phyloP scores from a whole-genome alignment of 2,113 vertebrate genomes.

The Nymphicus hollandicus region DNA sequence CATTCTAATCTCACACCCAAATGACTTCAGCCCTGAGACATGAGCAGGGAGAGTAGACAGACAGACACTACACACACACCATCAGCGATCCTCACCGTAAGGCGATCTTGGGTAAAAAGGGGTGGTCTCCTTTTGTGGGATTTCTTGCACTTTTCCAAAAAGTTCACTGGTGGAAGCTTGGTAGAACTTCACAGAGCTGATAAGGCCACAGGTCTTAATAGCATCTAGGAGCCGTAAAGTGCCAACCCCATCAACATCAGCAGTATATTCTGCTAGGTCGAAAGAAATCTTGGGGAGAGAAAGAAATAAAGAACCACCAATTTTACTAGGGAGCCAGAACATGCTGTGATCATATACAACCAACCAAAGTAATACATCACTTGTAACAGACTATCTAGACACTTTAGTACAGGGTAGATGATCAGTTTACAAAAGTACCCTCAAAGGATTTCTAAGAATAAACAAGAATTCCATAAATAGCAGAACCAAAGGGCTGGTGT shows the following conservation, averaged over 20 bases:
- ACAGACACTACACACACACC: background rate
- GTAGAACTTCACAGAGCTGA: conserved; percentile 90
- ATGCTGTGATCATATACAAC: background rate
- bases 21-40: conserved; percentile 71
- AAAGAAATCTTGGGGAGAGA: conserved; percentile 87
- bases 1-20: conserved; percentile 30
- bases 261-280: conserved; percentile 96
- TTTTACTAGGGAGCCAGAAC: background rate
- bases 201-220: conserved; percentile 93
- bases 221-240: conserved; percentile 93
- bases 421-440: conserved; percentile 14
- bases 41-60: conserved; percentile 9
- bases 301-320: background rate
- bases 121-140: conserved; percentile 95
- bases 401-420: background rate
- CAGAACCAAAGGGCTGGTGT: background rate
- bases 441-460: conserved; percentile 53
- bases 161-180: conserved; percentile 98
- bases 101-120: conserved; percentile 98
- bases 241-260: conserved; percentile 94
- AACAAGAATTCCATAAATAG: conserved; percentile 45
- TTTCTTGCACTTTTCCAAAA: conserved; percentile 97
- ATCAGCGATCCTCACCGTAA: conserved; percentile 78
- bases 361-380: background rate
- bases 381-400: background rate